Evolutionary conservation across 2,888 invertebrate species (phyloP), one percentile per base, ranked within the genome.

Genomic region (Nymphalis c-album): DNA sequence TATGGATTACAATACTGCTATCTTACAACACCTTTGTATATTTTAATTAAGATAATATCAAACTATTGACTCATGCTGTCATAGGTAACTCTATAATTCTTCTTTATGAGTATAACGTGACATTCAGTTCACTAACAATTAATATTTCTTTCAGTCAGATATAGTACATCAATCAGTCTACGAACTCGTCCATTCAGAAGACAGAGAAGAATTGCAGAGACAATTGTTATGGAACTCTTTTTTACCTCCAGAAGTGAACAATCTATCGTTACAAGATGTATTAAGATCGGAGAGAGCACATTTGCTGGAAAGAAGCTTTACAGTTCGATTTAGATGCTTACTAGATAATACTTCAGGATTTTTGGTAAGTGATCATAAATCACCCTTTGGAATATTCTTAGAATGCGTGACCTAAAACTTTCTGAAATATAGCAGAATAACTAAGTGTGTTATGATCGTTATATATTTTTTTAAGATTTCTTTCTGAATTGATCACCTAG

Each of bases 291-390:
- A 98, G 78, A 95, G 98, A 90, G 94, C 95, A 76, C 96, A 97
- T 84, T 95, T 97, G 77, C 93, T 99, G 78, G 99, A 99, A 90
- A 94, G 99, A 79, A 98, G 98, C 88, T 99, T 99, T 85, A 99
- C 99, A 73, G 99, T 99, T 80, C 95, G 99, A 85, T 99, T 99
- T 94, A 96, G 99, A 81, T 99, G 99, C 94, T 94, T 99, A 48
- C 93, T 99, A 81, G 99, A 99, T 93, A 99, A 99, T 91, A 99
- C 99, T 80, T 99, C 99, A 80, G 99, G 99, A 71, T 99, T 99
- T 92, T 94, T 99, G 94, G 98, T 98, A 90, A 95, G 96, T 83
- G 20, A 26, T 60, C 22, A 50, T 13, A 20, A 17, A 46, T 3
- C 7, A 10, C 18, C n/a, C 2, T 50, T 20, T 50, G 20, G 20